These are phyloP conservation scores for Microctenopoma lineatum DNA, from an alignment of 2,797 vertebrate genomes.

Conservation along the genomic window DNA sequence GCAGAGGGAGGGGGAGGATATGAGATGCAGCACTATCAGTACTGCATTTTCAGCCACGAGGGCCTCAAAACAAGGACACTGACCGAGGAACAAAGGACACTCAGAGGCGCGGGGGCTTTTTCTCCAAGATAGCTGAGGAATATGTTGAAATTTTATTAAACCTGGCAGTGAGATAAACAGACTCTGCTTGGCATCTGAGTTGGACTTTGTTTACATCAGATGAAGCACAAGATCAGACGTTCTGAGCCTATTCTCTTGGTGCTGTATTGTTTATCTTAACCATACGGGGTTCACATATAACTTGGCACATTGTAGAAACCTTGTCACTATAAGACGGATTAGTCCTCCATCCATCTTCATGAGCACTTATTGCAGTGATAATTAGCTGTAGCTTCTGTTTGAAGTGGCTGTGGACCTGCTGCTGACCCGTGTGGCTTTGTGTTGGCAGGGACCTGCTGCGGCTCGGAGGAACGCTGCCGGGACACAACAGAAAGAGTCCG, in stretches of 20 bases:
- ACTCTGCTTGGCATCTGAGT: conserved; percentile 51
- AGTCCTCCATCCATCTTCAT: conserved; percentile 35
- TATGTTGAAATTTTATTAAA: conserved; percentile 69
- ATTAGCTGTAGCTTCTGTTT: conserved; percentile 51
- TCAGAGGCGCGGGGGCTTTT: conserved; percentile 12
- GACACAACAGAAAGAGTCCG: conserved; percentile 97
- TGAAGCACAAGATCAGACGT: conserved; percentile 43
- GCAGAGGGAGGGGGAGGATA: conserved; percentile 67
- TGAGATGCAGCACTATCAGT: conserved; percentile 69
- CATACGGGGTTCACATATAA: conserved; percentile 7
- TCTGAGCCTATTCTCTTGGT: conserved; percentile 23
- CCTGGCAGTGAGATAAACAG: conserved; percentile 58
- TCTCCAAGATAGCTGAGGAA: conserved; percentile 57
- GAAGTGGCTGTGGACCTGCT: conserved; percentile 39
- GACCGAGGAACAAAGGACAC: conserved; percentile 67
- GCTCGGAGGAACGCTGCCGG: conserved; percentile 95
- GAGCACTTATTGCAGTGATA: conserved; percentile 46
- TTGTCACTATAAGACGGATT: conserved; percentile 40
- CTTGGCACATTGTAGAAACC: conserved; percentile 26
- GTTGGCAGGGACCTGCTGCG: conserved; percentile 92
- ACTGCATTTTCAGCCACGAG: conserved; percentile 61
- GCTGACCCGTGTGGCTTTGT: conserved; percentile 65
- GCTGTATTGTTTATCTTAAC: conserved; percentile 33
- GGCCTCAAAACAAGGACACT: conserved; percentile 69
- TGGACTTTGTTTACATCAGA: conserved; percentile 45